Base-by-base conservation (phyloP, 1,140 invertebrate genomes). In the Philotrypesis tridentata region DNA sequence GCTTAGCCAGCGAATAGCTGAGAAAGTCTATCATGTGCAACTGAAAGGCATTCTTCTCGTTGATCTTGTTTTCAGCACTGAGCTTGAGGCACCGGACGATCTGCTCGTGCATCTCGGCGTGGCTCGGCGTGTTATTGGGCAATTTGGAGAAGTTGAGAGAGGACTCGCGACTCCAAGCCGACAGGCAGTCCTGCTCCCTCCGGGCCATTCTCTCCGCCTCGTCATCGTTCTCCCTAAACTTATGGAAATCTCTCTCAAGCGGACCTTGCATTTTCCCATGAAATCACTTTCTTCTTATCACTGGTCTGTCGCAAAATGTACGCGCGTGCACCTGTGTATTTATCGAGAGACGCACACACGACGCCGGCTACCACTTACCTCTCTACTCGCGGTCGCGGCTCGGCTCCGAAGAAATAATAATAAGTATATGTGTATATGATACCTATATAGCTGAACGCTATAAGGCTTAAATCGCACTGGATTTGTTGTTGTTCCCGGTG, bases 21-120 rank as follows among this genome's bases (percentile, higher is more conserved):
- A 97, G 95, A 85, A 95, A 95, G 87, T 97, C 96, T 85, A 97
- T 97, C 23, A 97, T 92, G 85, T 96, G 94, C 1, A 97, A 89
- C 85, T 94, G 94, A 92, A 97, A 97, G 1, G 95, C 96, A 94
- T 97, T 97, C 88, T 96, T 96, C 25, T 93, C 92, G 84, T 93
- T 97, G 82, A 97, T 97, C 95, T 97, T 96, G 63, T 95, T 95
- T 89, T 94, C 93, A 1, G 93, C 86, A 61, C 92, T 93, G 1
- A 95, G 86, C 84, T 94, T 93, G 74, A 95, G 93, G 84, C 94
- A 95, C 37, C 92, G 92, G 4, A 89, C 83, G 83, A 94, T 93
- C 83, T 93, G 92, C 65, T 94, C 93, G 4, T 92, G 85, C 31
- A 94, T 88, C 76, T 92, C 85, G 1, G 77, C n/a, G n/a, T n/a